Conservation (phyloP, 2,888 invertebrate genomes). For the Lamellibrachia columna region DNA sequence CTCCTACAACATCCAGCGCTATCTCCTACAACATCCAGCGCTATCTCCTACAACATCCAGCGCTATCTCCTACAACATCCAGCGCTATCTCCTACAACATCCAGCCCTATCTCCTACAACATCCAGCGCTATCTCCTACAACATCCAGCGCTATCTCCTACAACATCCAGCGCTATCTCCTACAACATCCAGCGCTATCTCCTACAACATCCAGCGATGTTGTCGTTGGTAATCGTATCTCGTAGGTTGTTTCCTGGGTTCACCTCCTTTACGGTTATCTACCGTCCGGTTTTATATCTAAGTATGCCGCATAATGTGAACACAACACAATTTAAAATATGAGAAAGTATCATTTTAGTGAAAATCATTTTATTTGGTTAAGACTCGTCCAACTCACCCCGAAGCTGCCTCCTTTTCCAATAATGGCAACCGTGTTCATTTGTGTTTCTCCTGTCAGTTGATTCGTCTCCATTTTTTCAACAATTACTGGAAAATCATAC, state of each 20-base stretch:
- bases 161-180: not conserved
- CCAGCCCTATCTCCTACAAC: slow-evolving; percentile 50
- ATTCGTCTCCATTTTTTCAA: slow-evolving; percentile 52
- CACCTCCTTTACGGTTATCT: no score
- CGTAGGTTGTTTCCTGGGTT: no score
- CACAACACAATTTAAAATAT: no score
- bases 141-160: slow-evolving; percentile 48
- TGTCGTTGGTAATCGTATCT: no score
- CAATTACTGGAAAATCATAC: slow-evolving; percentile 48
- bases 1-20: no score
- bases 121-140: not conserved
- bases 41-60: no score
- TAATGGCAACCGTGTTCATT: slow-evolving; percentile 54
- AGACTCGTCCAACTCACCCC: slow-evolving; percentile 50
- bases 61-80: not conserved
- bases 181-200: not conserved
- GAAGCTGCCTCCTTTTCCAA: slow-evolving; percentile 62
- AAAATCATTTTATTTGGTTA: no score
- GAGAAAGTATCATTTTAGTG: no score
- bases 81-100: slow-evolving; percentile 48
- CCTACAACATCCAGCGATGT: no score
- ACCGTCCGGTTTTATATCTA: no score
- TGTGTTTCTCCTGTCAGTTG: slow-evolving; percentile 54
- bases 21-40: no score
- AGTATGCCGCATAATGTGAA: no score